Evolutionary conservation across 2,888 invertebrate genomes (phyloP).

Genomic region (Epicampocera succincta): DNA sequence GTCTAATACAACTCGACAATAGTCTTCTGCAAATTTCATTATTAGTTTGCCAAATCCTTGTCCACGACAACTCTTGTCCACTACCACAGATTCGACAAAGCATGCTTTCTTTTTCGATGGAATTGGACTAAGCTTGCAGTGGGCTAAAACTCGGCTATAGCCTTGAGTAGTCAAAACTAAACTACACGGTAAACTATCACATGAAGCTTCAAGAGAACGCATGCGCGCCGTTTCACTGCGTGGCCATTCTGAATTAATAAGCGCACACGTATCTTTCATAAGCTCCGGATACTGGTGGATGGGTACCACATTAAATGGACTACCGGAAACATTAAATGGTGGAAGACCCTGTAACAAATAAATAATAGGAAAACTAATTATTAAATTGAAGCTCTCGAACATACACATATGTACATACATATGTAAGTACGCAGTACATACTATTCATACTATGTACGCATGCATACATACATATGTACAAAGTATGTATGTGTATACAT

Average conservation of each 20-base stretch:
- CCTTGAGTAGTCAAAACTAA: constrained; percentile 85
- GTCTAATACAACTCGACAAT: constrained; percentile 85
- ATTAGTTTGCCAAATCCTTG: constrained; percentile 89
- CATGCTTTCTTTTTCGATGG: constrained; percentile 87
- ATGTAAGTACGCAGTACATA: too few relatives aligned
- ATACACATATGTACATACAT: background rate
- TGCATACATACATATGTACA: constrained; percentile 2
- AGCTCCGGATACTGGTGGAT: constrained; percentile 89
- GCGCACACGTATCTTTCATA: constrained; percentile 86
- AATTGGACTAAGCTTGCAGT: constrained; percentile 89
- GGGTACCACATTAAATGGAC: constrained; percentile 84
- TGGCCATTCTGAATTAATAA: constrained; percentile 94
- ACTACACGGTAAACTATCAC: constrained; percentile 88
- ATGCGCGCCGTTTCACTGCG: constrained; percentile 90
- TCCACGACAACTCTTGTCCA: constrained; percentile 87
- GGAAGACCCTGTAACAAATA: constrained; percentile 79
- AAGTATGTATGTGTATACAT: background rate
- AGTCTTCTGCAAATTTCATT: constrained; percentile 89
- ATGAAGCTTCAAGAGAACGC: constrained; percentile 88
- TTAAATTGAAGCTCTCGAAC: too few relatives aligned
- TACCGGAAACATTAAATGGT: constrained; percentile 81
- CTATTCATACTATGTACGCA: background rate
- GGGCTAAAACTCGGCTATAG: constrained; percentile 86
- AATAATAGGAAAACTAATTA: background rate
- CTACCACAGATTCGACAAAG: constrained; percentile 92